A percentile compares a stretch with the other conserved stretches of the same genome.
Conservation (phyloP, 92 coral and sea anemone species). For the Bergia sp. region DNA sequence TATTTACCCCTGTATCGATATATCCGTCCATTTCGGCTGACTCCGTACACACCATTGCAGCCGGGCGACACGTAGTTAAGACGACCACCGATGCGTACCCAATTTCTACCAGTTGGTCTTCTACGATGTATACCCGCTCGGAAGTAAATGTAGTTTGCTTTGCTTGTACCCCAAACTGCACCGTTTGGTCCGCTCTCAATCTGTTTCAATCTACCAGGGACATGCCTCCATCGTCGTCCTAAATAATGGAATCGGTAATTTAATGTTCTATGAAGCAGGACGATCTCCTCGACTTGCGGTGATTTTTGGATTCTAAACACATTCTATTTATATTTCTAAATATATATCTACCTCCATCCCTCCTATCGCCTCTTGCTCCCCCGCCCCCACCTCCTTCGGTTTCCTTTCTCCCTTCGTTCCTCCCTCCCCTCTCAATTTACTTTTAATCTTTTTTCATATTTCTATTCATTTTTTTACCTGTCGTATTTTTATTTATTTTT, state of each 20-base stretch:
- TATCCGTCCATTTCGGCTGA: slow-evolving; percentile 10
- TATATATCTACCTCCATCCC: too few relatives aligned
- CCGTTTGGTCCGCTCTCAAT: slow-evolving; percentile 32
- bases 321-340: too few relatives aligned
- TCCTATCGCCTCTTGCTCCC: too few relatives aligned
- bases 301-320: background rate
- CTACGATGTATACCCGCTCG: slow-evolving; percentile 34
- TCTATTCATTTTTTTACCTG: too few relatives aligned
- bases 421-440: too few relatives aligned
- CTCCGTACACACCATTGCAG: slow-evolving; percentile 32
- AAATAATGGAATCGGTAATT: background rate
- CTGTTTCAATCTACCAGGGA: slow-evolving; percentile 30
- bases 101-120: slow-evolving; percentile 38
- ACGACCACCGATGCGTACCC: slow-evolving; percentile 44
- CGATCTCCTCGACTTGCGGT: background rate
- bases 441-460: too few relatives aligned
- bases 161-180: slow-evolving; percentile 2
- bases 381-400: too few relatives aligned
- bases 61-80: slow-evolving; percentile 35
- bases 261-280: background rate
- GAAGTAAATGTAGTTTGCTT: background rate
- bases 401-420: background rate
- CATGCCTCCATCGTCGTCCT: slow-evolving; percentile 11
- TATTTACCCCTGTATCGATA: slow-evolving; percentile 28
- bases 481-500: too few relatives aligned